Base-by-base conservation (phyloP, 2,888 invertebrate species). In the Podotricha telesiphe region DNA sequence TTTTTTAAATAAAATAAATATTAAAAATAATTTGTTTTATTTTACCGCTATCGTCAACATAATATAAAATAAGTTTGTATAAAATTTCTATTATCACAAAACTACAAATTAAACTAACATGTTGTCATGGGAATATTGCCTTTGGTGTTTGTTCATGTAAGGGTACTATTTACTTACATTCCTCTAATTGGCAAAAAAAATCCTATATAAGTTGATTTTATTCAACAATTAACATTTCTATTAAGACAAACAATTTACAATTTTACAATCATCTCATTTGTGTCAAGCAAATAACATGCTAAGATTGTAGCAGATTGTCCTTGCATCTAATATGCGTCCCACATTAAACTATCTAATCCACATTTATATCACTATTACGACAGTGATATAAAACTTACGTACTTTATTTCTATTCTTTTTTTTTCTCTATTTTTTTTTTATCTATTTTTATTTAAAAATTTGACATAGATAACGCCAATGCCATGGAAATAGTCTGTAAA, bases 1-100 rank as follows among this genome's bases (percentile, higher is more conserved):
- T 70, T 70, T 70, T 74, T 74, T 72, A 37, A 73, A 75, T 74
- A 65, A 71, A 74, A 42, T 48, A 17, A 22, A 69, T 47, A 55
- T 20, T 67, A 19, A 47, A 45, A 48, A 62, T 1, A 20, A 45
- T 3, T 17, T 45, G 11, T 37, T 55, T 67, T 63, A 68, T 53
- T 67, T 67, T 10, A 34, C 10, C 2, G 0, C 19, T 19, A 56
- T 7, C 10, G 7, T 7, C 11, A 64, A 22, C 51, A 42, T 17
- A 42, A 17, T 34, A 55, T 6, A 34, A 55, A 34, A 7, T n/a
- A n/a, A 34, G n/a, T 34, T 17, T 6, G 4, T 55, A 51, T n/a
- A 53, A 53, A 53, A 28, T 28, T 10, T 51, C 28, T 51, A 51
- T 53, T 28, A 8, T 28, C n/a, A n/a, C 10, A 53, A 28, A 8